These are phyloP conservation scores for Scelioninae gen. 1 DNA, from an alignment of 2,888 invertebrate species.

Conservation along the genomic window DNA sequence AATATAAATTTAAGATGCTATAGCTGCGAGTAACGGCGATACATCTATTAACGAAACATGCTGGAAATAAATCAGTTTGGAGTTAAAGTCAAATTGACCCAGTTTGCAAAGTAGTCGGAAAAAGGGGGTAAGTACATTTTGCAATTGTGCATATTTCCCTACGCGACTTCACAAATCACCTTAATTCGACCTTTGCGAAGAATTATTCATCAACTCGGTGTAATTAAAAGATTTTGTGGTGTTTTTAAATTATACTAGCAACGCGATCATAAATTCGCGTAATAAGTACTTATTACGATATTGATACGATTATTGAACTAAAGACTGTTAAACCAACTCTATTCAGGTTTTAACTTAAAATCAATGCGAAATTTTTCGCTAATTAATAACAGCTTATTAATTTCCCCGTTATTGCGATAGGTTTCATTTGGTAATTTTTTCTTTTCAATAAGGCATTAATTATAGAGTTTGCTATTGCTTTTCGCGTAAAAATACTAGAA, in stretches of 20 bases:
- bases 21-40: slow-evolving; percentile 13
- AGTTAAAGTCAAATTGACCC: slow-evolving; percentile 4
- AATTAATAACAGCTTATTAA: too few relatives aligned
- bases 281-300: background rate
- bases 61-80: slow-evolving; percentile 23
- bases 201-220: slow-evolving; percentile 19
- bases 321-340: too few relatives aligned
- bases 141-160: slow-evolving; percentile 2
- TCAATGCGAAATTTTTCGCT: too few relatives aligned
- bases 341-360: too few relatives aligned
- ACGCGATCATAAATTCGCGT: background rate
- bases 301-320: too few relatives aligned
- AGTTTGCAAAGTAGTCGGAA: slow-evolving; percentile 5
- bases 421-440: too few relatives aligned
- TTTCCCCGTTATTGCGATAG: too few relatives aligned
- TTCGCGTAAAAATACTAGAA: too few relatives aligned
- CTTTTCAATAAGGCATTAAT: too few relatives aligned
- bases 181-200: background rate
- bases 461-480: too few relatives aligned
- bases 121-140: slow-evolving; percentile 11
- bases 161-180: background rate
- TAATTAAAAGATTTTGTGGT: slow-evolving; percentile 7
- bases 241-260: background rate
- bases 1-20: slow-evolving; percentile 9
- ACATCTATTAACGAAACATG: slow-evolving; percentile 16